A percentile compares a stretch with the other conserved stretches of the same genome.
Evolutionary conservation across 2,797 vertebrate genomes (phyloP).

Genomic region (Sebastes jordani): DNA sequence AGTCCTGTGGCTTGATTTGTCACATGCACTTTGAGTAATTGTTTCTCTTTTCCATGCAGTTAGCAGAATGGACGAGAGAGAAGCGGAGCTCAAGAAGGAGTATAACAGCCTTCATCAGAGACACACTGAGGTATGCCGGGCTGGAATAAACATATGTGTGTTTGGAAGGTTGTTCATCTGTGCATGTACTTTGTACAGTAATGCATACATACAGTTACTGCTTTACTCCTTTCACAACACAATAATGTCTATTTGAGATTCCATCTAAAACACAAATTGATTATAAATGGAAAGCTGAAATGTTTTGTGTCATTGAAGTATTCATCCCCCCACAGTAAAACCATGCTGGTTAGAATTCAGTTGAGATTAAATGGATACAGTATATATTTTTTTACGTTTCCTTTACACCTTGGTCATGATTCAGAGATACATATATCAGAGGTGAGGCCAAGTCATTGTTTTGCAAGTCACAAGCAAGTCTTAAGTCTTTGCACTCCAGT

Average conservation of each 20-base stretch:
- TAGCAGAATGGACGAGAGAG: slow-evolving; percentile 94
- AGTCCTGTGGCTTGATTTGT: background rate
- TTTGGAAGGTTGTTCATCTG: background rate
- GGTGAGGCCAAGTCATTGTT: too few relatives aligned
- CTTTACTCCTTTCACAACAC: background rate
- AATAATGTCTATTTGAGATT: background rate
- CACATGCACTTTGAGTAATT: background rate
- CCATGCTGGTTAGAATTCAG: too few relatives aligned
- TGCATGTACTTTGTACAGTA: background rate
- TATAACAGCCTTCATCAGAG: slow-evolving; percentile 94
- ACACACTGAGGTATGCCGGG: slow-evolving; percentile 92
- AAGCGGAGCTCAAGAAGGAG: slow-evolving; percentile 96
- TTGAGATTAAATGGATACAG: too few relatives aligned
- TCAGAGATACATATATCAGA: too few relatives aligned
- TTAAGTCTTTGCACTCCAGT: too few relatives aligned
- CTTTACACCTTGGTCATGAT: too few relatives aligned
- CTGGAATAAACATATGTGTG: background rate
- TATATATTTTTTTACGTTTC: too few relatives aligned
- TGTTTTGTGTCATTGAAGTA: too few relatives aligned
- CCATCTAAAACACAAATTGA: background rate
- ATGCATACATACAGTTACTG: background rate
- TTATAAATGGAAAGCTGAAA: too few relatives aligned
- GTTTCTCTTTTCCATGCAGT: slow-evolving; percentile 80
- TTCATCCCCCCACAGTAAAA: too few relatives aligned
- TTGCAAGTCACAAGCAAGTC: too few relatives aligned